phyloP scores from a whole-genome alignment of 2,113 vertebrate genomes.

The Ia io region DNA sequence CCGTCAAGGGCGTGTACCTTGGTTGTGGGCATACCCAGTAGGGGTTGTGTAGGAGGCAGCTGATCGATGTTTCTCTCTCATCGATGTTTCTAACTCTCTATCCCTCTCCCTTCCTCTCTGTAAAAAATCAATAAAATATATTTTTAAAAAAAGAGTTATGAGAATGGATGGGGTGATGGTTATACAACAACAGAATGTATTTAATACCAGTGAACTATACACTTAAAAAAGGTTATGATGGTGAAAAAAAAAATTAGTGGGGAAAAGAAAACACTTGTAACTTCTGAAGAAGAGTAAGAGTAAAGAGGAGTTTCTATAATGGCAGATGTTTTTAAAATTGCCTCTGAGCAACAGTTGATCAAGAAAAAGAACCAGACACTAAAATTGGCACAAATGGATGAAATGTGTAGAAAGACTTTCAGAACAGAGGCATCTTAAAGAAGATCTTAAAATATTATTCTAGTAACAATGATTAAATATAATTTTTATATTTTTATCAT shows the following conservation, averaged over 20 bases:
- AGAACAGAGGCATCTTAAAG: constrained; percentile 74
- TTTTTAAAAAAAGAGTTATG: background rate
- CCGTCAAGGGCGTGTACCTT: no score
- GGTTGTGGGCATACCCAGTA: no score
- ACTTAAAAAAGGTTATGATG: background rate
- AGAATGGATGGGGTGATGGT: background rate
- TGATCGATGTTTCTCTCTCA: no score
- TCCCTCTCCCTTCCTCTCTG: no score
- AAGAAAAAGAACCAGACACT: constrained; percentile 85
- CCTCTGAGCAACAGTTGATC: constrained; percentile 89
- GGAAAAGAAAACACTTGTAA: background rate
- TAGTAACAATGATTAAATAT: background rate
- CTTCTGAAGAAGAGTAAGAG: constrained; percentile 78
- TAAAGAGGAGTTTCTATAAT: constrained; percentile 83
- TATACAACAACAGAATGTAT: background rate
- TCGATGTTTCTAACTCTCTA: no score
- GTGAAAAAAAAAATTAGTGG: background rate
- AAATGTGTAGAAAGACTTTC: constrained; percentile 71
- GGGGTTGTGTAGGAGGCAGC: no score
- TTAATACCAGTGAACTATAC: background rate
- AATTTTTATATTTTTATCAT: background rate
- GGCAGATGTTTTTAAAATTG: constrained; percentile 88
- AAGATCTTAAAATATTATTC: constrained; percentile 58
- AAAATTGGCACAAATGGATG: constrained; percentile 80
- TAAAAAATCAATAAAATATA: no score